These are phyloP conservation scores for Argyrosomus japonicus DNA, from an alignment of 2,113 vertebrate genomes.

Conservation along the genomic window DNA sequence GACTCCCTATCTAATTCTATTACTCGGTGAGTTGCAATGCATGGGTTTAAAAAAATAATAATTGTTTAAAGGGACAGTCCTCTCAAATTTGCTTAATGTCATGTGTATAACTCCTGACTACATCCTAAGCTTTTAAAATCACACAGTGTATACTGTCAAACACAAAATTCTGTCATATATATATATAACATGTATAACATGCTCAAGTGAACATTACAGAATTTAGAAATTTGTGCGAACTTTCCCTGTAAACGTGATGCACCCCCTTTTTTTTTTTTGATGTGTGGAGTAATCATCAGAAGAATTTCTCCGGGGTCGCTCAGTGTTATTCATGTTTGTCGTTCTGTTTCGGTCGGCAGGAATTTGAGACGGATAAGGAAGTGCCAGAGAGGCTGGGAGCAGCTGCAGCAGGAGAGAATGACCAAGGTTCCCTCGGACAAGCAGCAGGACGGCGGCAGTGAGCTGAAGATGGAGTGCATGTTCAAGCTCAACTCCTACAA, in stretches of 20 bases:
- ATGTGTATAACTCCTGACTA: conserved; percentile 40
- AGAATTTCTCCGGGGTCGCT: background rate
- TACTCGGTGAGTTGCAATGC: conserved; percentile 78
- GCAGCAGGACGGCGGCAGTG: conserved; percentile 85
- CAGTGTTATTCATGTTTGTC: conserved; percentile 37
- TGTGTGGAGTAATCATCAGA: conserved; percentile 32
- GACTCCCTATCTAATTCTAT: conserved; percentile 75
- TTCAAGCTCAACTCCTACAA: conserved; percentile 99
- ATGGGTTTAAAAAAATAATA: conserved; percentile 74
- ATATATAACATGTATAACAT: background rate
- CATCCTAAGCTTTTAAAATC: conserved; percentile 21
- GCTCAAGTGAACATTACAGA: conserved; percentile 1
- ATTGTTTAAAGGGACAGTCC: conserved; percentile 73
- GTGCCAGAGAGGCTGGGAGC: conserved; percentile 93
- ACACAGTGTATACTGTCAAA: conserved; percentile 18
- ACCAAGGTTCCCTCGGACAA: conserved; percentile 89
- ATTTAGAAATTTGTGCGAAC: conserved; percentile 57
- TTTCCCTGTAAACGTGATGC: conserved; percentile 61
- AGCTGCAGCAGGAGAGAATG: conserved; percentile 93
- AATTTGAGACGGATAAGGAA: conserved; percentile 95
- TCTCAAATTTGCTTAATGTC: conserved; percentile 62
- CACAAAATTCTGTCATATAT: background rate
- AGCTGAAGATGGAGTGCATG: conserved; percentile 94
- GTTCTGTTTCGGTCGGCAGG: conserved; percentile 77
- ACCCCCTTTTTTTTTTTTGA: conserved; percentile 5